Conservation (phyloP, 2,797 vertebrate genomes). For the Trachops cirrhosus region DNA sequence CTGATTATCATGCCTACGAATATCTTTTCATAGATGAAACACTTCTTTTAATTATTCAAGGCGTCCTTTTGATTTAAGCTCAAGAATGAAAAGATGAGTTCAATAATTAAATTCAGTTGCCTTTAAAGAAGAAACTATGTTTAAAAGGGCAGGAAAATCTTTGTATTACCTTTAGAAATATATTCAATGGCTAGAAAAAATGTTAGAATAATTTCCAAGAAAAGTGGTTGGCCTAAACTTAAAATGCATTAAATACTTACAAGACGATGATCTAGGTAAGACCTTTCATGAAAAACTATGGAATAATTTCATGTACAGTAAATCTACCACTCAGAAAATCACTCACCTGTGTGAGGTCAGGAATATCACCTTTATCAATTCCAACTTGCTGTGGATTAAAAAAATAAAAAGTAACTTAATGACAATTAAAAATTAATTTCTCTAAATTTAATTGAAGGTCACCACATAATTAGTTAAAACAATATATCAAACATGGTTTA, state of each 20-base stretch:
- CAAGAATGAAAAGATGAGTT: background rate
- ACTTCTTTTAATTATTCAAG: background rate
- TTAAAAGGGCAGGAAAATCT: background rate
- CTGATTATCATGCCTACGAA: background rate
- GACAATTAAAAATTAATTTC: background rate
- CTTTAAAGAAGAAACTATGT: background rate
- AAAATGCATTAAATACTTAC: background rate
- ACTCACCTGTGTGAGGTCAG: slow-evolving; percentile 97
- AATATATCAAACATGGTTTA: background rate
- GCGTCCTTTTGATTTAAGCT: background rate
- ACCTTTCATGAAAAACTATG: background rate
- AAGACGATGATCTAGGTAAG: background rate
- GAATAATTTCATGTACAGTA: background rate
- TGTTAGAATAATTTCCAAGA: slow-evolving; percentile 4
- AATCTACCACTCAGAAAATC: background rate
- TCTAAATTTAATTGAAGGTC: slow-evolving; percentile 11
- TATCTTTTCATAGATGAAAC: background rate
- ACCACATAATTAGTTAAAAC: slow-evolving; percentile 14
- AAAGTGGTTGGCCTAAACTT: background rate
- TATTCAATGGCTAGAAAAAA: slow-evolving; percentile 6
- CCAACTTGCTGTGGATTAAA: slow-evolving; percentile 93
- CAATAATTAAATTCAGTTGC: background rate
- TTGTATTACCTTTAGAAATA: slow-evolving; percentile 22
- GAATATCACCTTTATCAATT: slow-evolving; percentile 99
- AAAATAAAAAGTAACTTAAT: slow-evolving; percentile 53